A percentile compares a stretch with the other conserved stretches of the same genome.
phyloP scores from a whole-genome alignment of 2,113 vertebrate species.

The Micromys minutus region DNA sequence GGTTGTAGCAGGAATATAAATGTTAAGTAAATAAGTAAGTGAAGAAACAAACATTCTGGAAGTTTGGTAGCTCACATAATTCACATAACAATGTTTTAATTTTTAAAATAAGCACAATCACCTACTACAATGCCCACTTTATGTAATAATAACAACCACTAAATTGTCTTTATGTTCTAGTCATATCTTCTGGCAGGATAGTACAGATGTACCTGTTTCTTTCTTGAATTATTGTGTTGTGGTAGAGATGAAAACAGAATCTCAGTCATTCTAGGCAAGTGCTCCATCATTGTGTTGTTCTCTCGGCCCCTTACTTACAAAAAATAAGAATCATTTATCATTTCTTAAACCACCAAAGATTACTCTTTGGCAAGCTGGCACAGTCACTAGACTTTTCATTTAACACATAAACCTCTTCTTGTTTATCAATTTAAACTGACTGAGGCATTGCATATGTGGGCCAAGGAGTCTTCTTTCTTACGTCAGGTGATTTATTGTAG shows the following conservation, averaged over 20 bases:
- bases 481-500: background rate
- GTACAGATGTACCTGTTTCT: background rate
- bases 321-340: slow-evolving; percentile 25
- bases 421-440: background rate
- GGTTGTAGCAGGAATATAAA: background rate
- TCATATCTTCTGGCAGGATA: background rate
- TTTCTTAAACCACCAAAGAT: background rate
- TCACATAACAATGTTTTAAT: background rate
- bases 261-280: background rate
- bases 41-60: background rate
- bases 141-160: background rate
- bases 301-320: background rate
- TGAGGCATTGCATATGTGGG: background rate
- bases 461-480: background rate
- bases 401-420: background rate
- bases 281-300: background rate
- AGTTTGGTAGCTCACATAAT: background rate
- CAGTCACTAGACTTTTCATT: background rate
- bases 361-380: background rate
- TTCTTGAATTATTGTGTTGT: background rate
- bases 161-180: background rate
- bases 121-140: background rate
- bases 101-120: background rate
- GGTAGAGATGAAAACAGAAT: background rate
- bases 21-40: background rate